Evolutionary conservation across 2,888 invertebrate genomes (phyloP), one percentile per base, ranked within the genome.

Genomic region (Oligia latruncula): DNA sequence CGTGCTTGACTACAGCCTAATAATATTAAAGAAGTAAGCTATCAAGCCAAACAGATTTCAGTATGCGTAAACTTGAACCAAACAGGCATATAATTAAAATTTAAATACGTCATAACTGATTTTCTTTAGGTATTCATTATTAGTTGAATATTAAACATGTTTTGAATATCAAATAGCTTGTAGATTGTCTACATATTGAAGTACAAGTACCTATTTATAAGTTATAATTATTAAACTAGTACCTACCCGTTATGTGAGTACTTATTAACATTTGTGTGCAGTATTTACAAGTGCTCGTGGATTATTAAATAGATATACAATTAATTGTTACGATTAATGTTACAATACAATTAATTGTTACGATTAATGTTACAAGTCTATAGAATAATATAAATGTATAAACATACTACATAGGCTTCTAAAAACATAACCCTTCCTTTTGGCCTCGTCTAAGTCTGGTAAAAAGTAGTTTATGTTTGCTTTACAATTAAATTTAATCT

Each of bases 41-140:
- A 13, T 58, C 40, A 84, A 74, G 8, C 40, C 72, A n/a, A 78
- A 86, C 43, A 62, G 2, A 68, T 82, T 85, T 83, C 60, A 87
- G 71, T 77, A 15, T 58, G 67, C 77, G 64, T 72, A n/a, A 67
- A 79, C 55, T 72, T 73, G 49, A 75, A 68, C 40, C 55, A 79
- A 81, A 85, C 40, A n/a, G 0, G 52, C 13, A 60, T 52, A 15
- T 60, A 43, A 71, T 72, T 66, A 62, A 58, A 78, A 72, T 81
- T 75, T 65, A 35, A 85, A 81, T 64, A 78, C 46, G 68, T 73
- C 35, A 71, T 84, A 74, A 66, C 52, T 70, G 60, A 70, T 77
- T 82, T 67, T 66, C 67, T 74, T 65, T 60, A 29, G 0, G 29
- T 49, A 60, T 80, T 68, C 29, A 60, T 74, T 78, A 74, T 78